phyloP scores from a whole-genome alignment of 2,113 vertebrate genomes.

The Romanogobio albipinnatus region DNA sequence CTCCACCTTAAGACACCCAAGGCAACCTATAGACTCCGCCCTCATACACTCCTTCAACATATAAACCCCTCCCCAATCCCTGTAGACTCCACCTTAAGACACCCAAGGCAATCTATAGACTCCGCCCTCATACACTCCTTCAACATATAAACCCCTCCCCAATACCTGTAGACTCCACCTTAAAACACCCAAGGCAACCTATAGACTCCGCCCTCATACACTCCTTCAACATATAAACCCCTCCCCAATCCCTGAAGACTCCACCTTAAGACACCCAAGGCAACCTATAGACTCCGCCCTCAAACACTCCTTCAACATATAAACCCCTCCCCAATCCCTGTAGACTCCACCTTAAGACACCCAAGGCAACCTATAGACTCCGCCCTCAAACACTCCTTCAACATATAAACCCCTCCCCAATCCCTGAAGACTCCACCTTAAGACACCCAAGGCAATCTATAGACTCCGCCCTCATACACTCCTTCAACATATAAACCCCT shows the following conservation, averaged over 20 bases:
- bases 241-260: background rate
- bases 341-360: background rate
- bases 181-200: background rate
- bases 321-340: background rate
- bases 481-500: background rate
- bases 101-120: background rate
- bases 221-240: background rate
- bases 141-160: background rate
- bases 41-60: too few relatives aligned
- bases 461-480: background rate
- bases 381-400: background rate
- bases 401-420: background rate
- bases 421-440: background rate
- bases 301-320: background rate
- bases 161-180: background rate
- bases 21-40: too few relatives aligned
- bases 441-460: background rate
- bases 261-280: background rate
- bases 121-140: background rate
- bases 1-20: too few relatives aligned
- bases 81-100: background rate
- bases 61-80: too few relatives aligned
- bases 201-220: background rate
- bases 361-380: background rate
- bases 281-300: background rate